These are phyloP conservation scores for Triops cancriformis DNA, from an alignment of 1,140 invertebrate genomes.

Conservation along the genomic window DNA sequence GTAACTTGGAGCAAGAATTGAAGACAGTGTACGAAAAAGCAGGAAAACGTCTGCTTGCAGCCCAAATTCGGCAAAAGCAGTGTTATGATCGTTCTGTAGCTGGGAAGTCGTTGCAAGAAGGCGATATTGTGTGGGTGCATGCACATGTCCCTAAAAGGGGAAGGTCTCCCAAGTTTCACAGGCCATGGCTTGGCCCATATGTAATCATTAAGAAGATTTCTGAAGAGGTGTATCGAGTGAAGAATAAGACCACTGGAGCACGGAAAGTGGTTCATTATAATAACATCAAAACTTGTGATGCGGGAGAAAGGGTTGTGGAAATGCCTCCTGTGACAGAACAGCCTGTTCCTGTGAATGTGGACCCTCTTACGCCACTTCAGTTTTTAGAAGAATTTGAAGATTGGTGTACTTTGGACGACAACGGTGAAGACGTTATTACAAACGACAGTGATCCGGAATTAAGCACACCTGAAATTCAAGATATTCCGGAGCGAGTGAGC, in stretches of 20 bases:
- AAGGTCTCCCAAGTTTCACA: neutral
- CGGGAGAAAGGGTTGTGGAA: too few species aligned
- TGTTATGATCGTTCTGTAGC: neutral
- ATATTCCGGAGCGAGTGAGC: too few species aligned
- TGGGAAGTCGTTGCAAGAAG: neutral
- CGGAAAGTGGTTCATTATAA: too few species aligned
- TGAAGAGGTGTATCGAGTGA: neutral
- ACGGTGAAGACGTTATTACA: too few species aligned
- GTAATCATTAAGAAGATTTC: neutral
- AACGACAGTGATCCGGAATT: too few species aligned
- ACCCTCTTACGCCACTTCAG: too few species aligned
- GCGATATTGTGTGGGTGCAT: conserved; percentile 14
- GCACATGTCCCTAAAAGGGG: neutral
- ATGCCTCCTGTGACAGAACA: too few species aligned
- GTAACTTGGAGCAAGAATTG: neutral
- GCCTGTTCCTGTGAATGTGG: too few species aligned
- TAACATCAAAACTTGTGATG: too few species aligned
- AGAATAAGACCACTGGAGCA: neutral
- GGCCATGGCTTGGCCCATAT: neutral
- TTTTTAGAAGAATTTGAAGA: too few species aligned
- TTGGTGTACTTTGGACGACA: too few species aligned
- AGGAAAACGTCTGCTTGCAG: neutral
- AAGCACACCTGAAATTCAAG: too few species aligned
- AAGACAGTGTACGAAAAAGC: neutral
- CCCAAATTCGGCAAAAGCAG: neutral